These are phyloP conservation scores for Drosophila meridionalis DNA, from an alignment of 2,888 invertebrate genomes.

Conservation along the genomic window DNA sequence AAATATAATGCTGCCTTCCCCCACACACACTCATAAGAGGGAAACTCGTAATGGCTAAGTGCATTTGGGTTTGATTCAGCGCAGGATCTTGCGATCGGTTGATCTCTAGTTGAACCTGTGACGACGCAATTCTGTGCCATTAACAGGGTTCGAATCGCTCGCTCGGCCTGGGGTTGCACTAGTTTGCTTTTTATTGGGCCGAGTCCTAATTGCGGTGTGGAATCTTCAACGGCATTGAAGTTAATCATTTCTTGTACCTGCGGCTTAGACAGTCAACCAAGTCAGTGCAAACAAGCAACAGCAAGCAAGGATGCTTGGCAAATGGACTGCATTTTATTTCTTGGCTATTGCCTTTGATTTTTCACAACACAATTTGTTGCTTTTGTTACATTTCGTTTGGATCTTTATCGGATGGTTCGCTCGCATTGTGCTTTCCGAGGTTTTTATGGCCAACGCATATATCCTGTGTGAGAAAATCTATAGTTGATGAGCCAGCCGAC, in stretches of 20 bases:
- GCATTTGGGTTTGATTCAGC: slow-evolving; percentile 57
- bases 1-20: slow-evolving; percentile 54
- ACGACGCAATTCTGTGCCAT: slow-evolving; percentile 74
- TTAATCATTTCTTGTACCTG: slow-evolving; percentile 76
- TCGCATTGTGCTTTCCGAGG: slow-evolving; percentile 70
- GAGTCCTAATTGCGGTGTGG: slow-evolving; percentile 75
- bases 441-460: slow-evolving; percentile 61
- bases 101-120: slow-evolving; percentile 58
- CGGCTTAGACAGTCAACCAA: slow-evolving; percentile 76
- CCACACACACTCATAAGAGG: slow-evolving; percentile 13
- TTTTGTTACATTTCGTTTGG: slow-evolving; percentile 66
- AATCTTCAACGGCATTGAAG: slow-evolving; percentile 65
- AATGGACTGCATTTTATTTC: slow-evolving; percentile 58
- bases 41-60: slow-evolving; percentile 51
- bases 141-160: slow-evolving; percentile 52
- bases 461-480: slow-evolving; percentile 76
- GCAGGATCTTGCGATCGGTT: slow-evolving; percentile 17
- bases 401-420: slow-evolving; percentile 65
- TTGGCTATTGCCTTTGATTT: slow-evolving; percentile 56
- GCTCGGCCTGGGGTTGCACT: slow-evolving; percentile 55
- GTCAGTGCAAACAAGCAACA: slow-evolving; percentile 51
- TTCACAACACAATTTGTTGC: slow-evolving; percentile 71
- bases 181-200: slow-evolving; percentile 75
- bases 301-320: slow-evolving; percentile 40
- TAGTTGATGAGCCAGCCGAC: slow-evolving; percentile 59